Conservation (phyloP, 2,113 vertebrate species). For the Aramus guarauna region DNA sequence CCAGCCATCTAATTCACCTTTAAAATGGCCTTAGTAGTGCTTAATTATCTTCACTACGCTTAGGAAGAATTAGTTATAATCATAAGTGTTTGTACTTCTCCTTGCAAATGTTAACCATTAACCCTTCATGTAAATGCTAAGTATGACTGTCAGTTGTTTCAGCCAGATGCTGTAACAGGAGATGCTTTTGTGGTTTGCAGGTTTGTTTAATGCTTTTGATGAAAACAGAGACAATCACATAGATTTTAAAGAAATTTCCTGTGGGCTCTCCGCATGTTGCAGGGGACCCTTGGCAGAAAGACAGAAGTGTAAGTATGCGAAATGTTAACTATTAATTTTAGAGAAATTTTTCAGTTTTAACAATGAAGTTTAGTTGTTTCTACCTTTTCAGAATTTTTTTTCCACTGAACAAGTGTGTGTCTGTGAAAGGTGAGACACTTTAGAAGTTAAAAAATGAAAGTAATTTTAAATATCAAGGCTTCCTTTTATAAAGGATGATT, state of each 20-base stretch:
- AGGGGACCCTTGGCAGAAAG: constrained; percentile 94
- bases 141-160: neutral
- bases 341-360: neutral
- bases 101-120: neutral
- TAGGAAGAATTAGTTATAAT: neutral
- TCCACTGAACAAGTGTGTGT: neutral
- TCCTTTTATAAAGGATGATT: neutral
- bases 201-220: constrained; percentile 98
- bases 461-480: neutral
- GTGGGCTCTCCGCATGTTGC: constrained; percentile 96
- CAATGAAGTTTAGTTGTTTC: neutral
- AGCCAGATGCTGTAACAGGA: constrained; percentile 35
- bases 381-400: neutral
- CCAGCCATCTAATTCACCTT: neutral
- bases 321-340: neutral
- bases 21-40: neutral
- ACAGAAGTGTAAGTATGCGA: constrained; percentile 91
- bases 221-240: constrained; percentile 99
- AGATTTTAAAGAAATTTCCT: constrained; percentile 99
- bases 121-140: neutral
- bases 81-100: neutral
- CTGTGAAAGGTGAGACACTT: neutral
- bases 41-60: neutral
- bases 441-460: neutral
- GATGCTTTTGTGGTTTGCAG: constrained; percentile 72